Conservation (phyloP, 2,888 invertebrate genomes). For the Tetranychus piercei region DNA sequence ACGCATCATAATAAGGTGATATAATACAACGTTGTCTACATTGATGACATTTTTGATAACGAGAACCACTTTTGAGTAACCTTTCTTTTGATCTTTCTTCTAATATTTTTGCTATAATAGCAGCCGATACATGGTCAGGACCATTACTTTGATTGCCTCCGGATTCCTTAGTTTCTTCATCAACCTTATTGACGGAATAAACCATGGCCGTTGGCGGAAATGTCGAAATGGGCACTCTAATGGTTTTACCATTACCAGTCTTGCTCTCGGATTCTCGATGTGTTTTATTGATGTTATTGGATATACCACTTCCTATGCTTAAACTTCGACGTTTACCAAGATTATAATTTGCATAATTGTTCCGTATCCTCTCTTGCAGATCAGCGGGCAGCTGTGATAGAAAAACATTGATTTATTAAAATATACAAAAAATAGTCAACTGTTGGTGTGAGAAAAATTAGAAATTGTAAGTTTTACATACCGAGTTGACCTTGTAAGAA, state of each 20-base stretch:
- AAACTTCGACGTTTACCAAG: not conserved
- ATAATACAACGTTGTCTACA: conserved; percentile 23
- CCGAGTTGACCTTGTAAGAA: conserved; percentile 69
- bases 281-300: not conserved
- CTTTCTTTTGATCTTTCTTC: conserved; percentile 52
- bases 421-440: no score
- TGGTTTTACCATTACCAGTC: conserved; percentile 32
- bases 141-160: conserved; percentile 7
- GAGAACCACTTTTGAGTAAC: conserved; percentile 31
- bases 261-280: not conserved
- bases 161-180: conserved; percentile 11
- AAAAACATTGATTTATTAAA: conserved; percentile 1
- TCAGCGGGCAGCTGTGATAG: conserved; percentile 61
- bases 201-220: conserved; percentile 73
- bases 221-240: conserved; percentile 55
- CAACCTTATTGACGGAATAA: conserved; percentile 33
- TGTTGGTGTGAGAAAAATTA: not conserved
- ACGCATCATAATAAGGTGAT: conserved; percentile 21
- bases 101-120: conserved; percentile 73
- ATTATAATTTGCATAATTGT: not conserved
- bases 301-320: conserved; percentile 8
- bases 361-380: conserved; percentile 61
- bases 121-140: conserved; percentile 47
- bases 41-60: conserved; percentile 20
- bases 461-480: conserved; percentile 39